phyloP scores from a whole-genome alignment of 2,888 invertebrate genomes.

The Beris morrisii region DNA sequence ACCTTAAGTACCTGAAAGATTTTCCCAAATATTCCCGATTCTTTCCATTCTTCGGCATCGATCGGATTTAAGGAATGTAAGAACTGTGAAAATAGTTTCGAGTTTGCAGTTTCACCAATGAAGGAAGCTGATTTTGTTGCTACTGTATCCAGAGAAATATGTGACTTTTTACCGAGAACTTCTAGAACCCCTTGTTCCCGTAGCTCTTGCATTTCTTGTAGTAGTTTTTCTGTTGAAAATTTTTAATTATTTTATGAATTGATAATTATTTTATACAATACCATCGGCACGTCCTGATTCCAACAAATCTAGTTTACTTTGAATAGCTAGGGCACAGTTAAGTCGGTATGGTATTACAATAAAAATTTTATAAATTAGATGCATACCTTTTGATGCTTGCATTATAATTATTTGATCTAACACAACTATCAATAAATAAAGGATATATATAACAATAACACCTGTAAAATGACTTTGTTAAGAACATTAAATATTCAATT shows the following conservation, averaged over 20 bases:
- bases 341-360: no score
- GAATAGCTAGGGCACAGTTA: constrained; percentile 9
- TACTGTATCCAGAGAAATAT: background rate
- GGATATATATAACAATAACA: constrained; percentile 42
- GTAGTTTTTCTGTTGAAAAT: background rate
- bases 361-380: background rate
- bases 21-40: constrained; percentile 20
- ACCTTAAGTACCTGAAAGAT: constrained; percentile 35
- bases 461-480: constrained; percentile 37
- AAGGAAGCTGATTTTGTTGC: constrained; percentile 15
- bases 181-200: constrained; percentile 19
- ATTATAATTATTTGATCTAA: constrained; percentile 43
- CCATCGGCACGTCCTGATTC: constrained; percentile 12
- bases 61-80: constrained; percentile 36
- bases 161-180: constrained; percentile 4
- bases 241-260: background rate
- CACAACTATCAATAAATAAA: constrained; percentile 43
- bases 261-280: constrained; percentile 13
- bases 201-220: constrained; percentile 14
- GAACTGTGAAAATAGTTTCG: constrained; percentile 35
- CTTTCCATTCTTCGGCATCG: constrained; percentile 33
- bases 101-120: constrained; percentile 20
- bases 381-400: constrained; percentile 37
- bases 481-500: background rate
- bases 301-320: constrained; percentile 12